These are phyloP conservation scores for Papilio elwesi DNA, from an alignment of 2,888 invertebrate species.

Conservation along the genomic window DNA sequence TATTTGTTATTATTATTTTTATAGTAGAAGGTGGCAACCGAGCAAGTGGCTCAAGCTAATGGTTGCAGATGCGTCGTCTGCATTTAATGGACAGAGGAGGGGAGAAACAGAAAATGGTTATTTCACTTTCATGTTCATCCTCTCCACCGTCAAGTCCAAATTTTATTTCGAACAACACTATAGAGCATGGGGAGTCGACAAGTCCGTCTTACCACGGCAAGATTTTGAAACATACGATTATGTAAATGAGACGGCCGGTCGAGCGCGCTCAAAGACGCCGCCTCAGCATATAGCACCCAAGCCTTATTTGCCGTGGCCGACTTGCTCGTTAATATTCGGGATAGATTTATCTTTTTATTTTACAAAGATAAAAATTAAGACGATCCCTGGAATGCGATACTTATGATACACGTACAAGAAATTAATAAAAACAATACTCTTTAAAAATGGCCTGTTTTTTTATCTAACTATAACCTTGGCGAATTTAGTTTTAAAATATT, in stretches of 20 bases:
- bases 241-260: slow-evolving; percentile 71
- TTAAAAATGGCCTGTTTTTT: not conserved
- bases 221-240: slow-evolving; percentile 72
- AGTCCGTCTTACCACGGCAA: slow-evolving; percentile 61
- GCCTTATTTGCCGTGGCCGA: slow-evolving; percentile 52
- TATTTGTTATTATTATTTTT: too few relatives aligned
- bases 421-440: not conserved
- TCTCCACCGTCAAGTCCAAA: too few relatives aligned
- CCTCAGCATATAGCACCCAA: slow-evolving; percentile 60
- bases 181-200: slow-evolving; percentile 52
- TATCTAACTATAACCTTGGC: too few relatives aligned
- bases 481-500: too few relatives aligned
- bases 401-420: not conserved
- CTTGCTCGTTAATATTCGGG: slow-evolving; percentile 36
- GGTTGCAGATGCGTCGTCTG: too few relatives aligned
- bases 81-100: too few relatives aligned
- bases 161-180: slow-evolving; percentile 32
- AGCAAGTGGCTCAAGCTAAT: too few relatives aligned
- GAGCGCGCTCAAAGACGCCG: slow-evolving; percentile 64
- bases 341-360: slow-evolving; percentile 37
- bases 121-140: too few relatives aligned
- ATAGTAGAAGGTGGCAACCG: too few relatives aligned
- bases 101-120: too few relatives aligned
- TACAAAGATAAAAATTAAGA: slow-evolving; percentile 36
- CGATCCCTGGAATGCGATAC: slow-evolving; percentile 29